Base-by-base conservation (phyloP, 2,113 vertebrate species). In the Picathartes gymnocephalus region DNA sequence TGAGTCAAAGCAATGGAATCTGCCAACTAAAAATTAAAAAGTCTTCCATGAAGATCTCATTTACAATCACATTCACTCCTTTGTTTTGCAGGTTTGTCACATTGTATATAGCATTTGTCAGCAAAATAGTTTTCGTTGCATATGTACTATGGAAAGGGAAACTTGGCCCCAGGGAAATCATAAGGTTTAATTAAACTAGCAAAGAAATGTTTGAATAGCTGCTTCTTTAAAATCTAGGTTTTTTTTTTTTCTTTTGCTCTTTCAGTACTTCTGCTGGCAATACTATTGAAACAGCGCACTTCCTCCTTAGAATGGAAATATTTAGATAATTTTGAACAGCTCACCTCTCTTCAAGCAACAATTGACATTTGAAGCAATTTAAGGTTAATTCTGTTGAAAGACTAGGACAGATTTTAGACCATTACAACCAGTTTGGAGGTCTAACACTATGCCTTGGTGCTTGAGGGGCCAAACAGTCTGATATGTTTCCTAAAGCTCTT, bases 121-220 rank as follows among this genome's bases (percentile, higher is more conserved):
- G 76, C 70, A 40, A 68, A 95, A 95, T 79, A 82, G 80, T 17
- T n/a, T 47, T 31, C 62, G 39, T 95, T 97, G 88, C 53, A 6
- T 30, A 18, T 37, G 10, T 69, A 73, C 37, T 44, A 30, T 50
- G 37, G 62, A 88, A 95, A 96, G 68, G 72, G 82, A 91, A 96
- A 90, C 54, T 53, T 89, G 79, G 73, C 78, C 45, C 39, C 24
- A 69, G 48, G 65, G 86, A 69, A 95, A 88, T 85, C 78, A 44
- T 62, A 93, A 82, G 44, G 60, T 80, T 77, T 82, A 93, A 95
- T 95, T 95, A 92, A 96, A 92, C 57, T 88, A 86, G 60, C 37
- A 91, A 77, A 92, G 9, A 92, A 90, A 81, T 62, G 13, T 71
- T 82, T 20, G 22, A 70, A 68, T 53, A 81, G 64, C 40, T 74